Evolutionary conservation across 2,113 vertebrate species (phyloP), one percentile per base, ranked within the genome.

Genomic region (Octodon degus): DNA sequence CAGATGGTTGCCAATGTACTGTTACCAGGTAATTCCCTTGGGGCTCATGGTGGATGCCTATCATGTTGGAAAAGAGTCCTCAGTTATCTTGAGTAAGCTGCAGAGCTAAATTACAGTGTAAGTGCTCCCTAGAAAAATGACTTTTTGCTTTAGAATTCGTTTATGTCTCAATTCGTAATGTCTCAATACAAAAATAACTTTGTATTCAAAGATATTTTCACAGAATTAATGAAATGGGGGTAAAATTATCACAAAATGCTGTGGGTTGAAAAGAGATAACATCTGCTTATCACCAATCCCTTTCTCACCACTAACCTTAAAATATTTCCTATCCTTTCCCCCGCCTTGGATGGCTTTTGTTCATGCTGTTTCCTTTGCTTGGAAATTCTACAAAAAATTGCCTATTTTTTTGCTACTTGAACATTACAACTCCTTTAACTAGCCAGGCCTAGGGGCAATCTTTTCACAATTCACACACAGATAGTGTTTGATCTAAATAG

Each of bases 101-200:
- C 77, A 86, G 37, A 83, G 60, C 53, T 96, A 60, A 94, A 88
- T 84, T 67, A 89, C 12, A 40, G 13, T 89, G 12, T 55, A 74
- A 74, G 24, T 82, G 43, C 27, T 94, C 47, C 32, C 17, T 72
- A 58, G n/a, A 70, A 95, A 80, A 95, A 88, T 85, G 20, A 74
- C 58, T 55, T 93, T 68, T 9, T 70, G 55, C n/a, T 82, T 89
- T 92, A 87, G 89, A 90, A 90, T 82, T 91, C 95, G 13, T 96
- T 86, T 30, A 79, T 19, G 2, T 68, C 74, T 55, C 40, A 90
- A 34, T 87, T 58, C 55, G 43, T 86, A 30, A 79, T 19, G 2
- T 68, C 74, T 55, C 40, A 92, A 34, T 87, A 5, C 3, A 43
- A 43, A 43, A 43, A 43, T 43, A 43, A 43, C 43, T 43, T 58